A percentile compares a stretch with the other conserved stretches of the same genome.
Conservation (phyloP, 1,140 invertebrate genomes). For the Dolichoris vasculosae region DNA sequence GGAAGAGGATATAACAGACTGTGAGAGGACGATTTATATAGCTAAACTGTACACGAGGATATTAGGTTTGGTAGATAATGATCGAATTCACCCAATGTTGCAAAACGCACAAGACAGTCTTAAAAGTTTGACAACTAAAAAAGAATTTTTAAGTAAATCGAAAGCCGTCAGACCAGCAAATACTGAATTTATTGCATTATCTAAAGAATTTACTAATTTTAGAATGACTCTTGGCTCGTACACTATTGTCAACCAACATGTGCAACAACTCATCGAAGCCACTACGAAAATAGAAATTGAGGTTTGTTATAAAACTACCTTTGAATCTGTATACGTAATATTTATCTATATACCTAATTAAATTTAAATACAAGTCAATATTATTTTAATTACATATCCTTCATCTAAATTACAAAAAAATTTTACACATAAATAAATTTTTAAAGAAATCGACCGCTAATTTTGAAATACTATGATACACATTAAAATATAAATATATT, state of each 20-base stretch:
- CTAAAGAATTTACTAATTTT: constrained; percentile 63
- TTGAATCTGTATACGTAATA: background rate
- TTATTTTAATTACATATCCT: background rate
- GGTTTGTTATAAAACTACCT: constrained; percentile 19
- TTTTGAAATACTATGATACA: too few relatives aligned
- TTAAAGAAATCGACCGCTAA: too few relatives aligned
- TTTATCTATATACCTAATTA: background rate
- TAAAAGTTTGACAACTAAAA: constrained; percentile 55
- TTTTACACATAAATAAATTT: too few relatives aligned
- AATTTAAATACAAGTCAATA: background rate
- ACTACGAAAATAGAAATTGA: constrained; percentile 21
- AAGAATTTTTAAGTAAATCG: constrained; percentile 54
- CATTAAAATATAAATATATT: too few relatives aligned
- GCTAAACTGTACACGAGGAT: constrained; percentile 60
- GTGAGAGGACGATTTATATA: constrained; percentile 59
- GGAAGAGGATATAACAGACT: constrained; percentile 77
- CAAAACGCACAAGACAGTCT: constrained; percentile 55
- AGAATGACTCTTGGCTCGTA: constrained; percentile 57
- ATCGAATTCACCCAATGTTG: constrained; percentile 54
- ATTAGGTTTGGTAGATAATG: constrained; percentile 46
- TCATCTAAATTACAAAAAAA: too few relatives aligned
- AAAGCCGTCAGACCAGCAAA: constrained; percentile 77
- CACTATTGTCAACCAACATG: constrained; percentile 55
- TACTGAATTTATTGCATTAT: constrained; percentile 75
- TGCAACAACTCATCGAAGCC: constrained; percentile 38